These are phyloP conservation scores for Leptoteleia sp. DNA, from an alignment of 1,140 invertebrate species.

Conservation along the genomic window DNA sequence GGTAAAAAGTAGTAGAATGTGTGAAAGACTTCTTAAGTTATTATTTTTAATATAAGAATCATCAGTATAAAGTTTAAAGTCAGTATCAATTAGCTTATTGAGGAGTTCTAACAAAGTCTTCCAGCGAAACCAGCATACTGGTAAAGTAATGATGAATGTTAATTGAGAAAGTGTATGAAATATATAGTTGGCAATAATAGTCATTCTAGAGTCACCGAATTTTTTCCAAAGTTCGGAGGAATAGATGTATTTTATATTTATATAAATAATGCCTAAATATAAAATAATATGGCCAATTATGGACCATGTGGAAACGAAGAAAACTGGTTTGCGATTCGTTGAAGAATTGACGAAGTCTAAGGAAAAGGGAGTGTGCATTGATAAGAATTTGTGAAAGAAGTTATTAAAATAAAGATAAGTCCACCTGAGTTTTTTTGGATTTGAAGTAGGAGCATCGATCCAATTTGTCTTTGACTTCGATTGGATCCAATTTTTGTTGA, in stretches of 20 bases:
- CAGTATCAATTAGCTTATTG: constrained; percentile 4
- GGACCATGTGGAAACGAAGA: background rate
- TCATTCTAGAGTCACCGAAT: no score
- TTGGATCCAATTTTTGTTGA: no score
- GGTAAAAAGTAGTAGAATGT: background rate
- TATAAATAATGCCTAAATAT: background rate
- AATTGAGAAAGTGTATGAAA: background rate
- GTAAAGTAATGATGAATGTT: background rate
- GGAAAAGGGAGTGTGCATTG: background rate
- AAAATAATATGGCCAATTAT: background rate
- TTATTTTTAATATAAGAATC: no score
- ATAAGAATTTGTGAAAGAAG: background rate
- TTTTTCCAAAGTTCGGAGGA: background rate
- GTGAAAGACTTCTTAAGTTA: background rate
- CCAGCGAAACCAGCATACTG: background rate
- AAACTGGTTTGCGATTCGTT: no score
- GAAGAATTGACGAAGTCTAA: no score
- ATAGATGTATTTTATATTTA: background rate
- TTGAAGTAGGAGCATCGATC: no score
- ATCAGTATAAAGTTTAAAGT: background rate
- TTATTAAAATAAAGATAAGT: background rate
- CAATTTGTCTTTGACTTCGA: no score
- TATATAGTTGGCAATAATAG: background rate
- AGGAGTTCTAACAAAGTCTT: background rate
- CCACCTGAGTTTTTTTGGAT: background rate